Percentiles rank a stretch among this genome's conserved stretches.
phyloP scores from a whole-genome alignment of 2,888 invertebrate species.

The Ptilodon capucinus region DNA sequence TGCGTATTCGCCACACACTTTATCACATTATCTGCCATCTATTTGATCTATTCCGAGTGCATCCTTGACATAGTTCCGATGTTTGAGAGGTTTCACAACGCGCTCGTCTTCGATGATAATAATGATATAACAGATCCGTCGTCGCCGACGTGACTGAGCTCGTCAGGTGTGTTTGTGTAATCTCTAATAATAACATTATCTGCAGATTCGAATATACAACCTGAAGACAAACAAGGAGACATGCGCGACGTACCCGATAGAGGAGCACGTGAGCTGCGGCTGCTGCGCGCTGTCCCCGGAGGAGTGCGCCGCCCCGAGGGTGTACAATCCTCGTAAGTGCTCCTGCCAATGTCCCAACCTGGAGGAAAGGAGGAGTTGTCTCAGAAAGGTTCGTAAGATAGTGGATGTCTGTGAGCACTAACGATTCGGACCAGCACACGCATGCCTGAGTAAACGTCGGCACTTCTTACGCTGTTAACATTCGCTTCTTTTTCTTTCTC shows the following conservation, averaged over 20 bases:
- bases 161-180: constrained; percentile 1
- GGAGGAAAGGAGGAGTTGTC: constrained; percentile 66
- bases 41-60: constrained; percentile 44
- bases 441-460: constrained; percentile 44
- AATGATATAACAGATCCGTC: constrained; percentile 47
- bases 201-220: constrained; percentile 69
- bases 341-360: constrained; percentile 74
- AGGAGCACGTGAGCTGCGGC: constrained; percentile 67
- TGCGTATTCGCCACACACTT: constrained; percentile 43
- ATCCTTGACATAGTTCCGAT: constrained; percentile 69
- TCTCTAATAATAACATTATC: constrained; percentile 18
- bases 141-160: constrained; percentile 19
- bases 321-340: constrained; percentile 78
- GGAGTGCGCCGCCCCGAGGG: constrained; percentile 55
- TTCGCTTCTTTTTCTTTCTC: constrained; percentile 42
- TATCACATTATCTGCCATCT: constrained; percentile 52
- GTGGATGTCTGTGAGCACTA: constrained; percentile 73
- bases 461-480: constrained; percentile 45
- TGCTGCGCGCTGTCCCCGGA: constrained; percentile 58
- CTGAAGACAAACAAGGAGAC: constrained; percentile 64
- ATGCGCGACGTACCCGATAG: constrained; percentile 63
- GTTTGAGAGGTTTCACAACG: constrained; percentile 43
- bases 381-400: constrained; percentile 76
- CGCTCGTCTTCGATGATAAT: constrained; percentile 50
- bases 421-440: constrained; percentile 50